Percentiles rank a stretch among this genome's conserved stretches.
Conservation (phyloP, 2,888 invertebrate species). For the Leptogaster cylindrica region DNA sequence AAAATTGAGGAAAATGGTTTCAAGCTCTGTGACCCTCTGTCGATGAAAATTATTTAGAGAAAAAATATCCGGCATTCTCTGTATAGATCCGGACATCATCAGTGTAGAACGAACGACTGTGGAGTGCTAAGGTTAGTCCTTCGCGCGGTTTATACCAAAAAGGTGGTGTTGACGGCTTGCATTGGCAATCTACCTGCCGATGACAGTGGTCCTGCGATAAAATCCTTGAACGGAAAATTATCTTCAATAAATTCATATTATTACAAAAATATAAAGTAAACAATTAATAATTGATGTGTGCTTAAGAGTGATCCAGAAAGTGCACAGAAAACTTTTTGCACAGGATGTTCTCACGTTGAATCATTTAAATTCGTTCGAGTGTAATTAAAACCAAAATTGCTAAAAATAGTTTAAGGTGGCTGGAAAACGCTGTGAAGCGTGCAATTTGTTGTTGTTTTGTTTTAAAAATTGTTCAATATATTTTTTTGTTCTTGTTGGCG, state of each 20-base stretch:
- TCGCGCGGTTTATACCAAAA: constrained; percentile 49
- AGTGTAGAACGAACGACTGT: constrained; percentile 60
- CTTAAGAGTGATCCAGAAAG: too few species aligned
- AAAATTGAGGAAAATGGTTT: constrained; percentile 33
- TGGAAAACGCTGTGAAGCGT: constrained; percentile 9
- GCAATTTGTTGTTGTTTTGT: constrained; percentile 5
- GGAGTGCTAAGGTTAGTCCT: constrained; percentile 55
- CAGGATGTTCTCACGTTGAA: neutral
- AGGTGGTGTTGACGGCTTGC: constrained; percentile 7
- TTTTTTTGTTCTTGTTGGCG: too few species aligned
- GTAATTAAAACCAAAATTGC: constrained; percentile 12
- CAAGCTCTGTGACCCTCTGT: constrained; percentile 32
- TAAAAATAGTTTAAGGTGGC: constrained; percentile 17
- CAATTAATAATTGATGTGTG: too few species aligned
- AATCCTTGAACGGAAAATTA: too few species aligned
- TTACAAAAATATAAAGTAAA: too few species aligned
- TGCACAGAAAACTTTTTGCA: constrained; percentile 14
- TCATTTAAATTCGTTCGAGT: neutral
- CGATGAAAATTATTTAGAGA: constrained; percentile 27
- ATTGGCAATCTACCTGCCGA: too few species aligned
- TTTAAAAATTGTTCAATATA: neutral
- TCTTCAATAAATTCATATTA: too few species aligned
- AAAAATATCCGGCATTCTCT: constrained; percentile 29
- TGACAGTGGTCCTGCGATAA: too few species aligned
- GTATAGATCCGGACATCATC: constrained; percentile 47